Base-by-base conservation (phyloP, 2,888 invertebrate genomes). In the Orchesellides sinensis region DNA sequence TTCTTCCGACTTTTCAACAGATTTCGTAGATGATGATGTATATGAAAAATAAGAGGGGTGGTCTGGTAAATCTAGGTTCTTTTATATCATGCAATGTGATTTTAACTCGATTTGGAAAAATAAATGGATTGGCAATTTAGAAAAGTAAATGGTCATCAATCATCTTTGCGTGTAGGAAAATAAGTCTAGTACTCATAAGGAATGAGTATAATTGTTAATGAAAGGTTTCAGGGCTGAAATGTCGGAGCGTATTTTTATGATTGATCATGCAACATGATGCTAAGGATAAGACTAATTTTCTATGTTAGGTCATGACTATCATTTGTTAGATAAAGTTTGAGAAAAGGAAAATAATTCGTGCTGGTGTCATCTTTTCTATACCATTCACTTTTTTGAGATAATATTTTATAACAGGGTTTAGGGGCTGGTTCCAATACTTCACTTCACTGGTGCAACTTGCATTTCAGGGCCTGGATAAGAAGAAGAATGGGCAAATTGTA, bases 381-480 rank as follows among this genome's bases (percentile, higher is more conserved):
- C 74, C 74, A 74, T 74, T 65, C 61, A 74, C 65, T 74, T 65
- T 21, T 54, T 54, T 63, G 74, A 74, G 74, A 45, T 29, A 52
- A n/a, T n/a, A n/a, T n/a, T n/a, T n/a, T n/a, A n/a, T n/a, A n/a
- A n/a, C n/a, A n/a, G 56, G n/a, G 19, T 25, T 72, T 29, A 21
- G 49, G 74, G 47, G 19, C 66, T 68, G 35, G 72, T 45, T 77
- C 75, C 75, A 77, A 25, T 35, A 65, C 5, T 77, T 70, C 29
- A 78, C 23, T 78, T 78, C 49, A 69, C 78, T 12, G 78, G 61
- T 14, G 35, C n/a, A 45, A n/a, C 0, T 49, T 45, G n/a, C 8
- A 78, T 54, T 21, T 74, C 81, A 61, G 82, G 70, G 54, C 65
- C 72, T 80, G 59, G 21, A 70, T 72, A 56, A 70, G 23, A 49